Evolutionary conservation across 2,888 invertebrate genomes (phyloP).

Genomic region (Drosophila aldrichi): DNA sequence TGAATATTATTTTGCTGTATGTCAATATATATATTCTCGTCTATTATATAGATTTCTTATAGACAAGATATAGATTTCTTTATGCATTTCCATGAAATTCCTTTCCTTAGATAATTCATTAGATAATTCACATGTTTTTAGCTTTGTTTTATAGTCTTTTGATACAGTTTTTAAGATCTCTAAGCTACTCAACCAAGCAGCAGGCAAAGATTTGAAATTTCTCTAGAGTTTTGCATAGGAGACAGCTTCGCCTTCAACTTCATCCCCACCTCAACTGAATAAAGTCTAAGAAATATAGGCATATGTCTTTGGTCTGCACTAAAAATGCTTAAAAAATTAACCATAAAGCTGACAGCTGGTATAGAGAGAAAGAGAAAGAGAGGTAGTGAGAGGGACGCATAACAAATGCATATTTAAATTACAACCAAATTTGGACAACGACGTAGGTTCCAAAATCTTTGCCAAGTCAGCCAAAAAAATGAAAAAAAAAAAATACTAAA

Average conservation of each 20-base stretch:
- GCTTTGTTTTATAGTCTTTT: not conserved
- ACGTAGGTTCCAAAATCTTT: constrained; percentile 55
- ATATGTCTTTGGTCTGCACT: constrained; percentile 6
- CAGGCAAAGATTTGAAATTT: not conserved
- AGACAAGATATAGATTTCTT: not conserved
- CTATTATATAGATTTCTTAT: not conserved
- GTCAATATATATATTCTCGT: no score
- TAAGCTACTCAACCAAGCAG: not conserved
- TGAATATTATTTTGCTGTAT: no score
- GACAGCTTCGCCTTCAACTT: no score
- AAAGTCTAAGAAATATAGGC: constrained; percentile 8
- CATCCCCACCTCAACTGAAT: not conserved
- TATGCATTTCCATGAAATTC: not conserved
- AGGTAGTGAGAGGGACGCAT: constrained; percentile 19
- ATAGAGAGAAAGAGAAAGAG: not conserved
- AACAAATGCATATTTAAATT: constrained; percentile 70
- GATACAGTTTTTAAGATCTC: not conserved
- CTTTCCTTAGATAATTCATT: not conserved
- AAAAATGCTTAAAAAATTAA: constrained; percentile 10
- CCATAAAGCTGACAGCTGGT: constrained; percentile 26
- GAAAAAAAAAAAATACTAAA: not conserved
- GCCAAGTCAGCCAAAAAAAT: constrained; percentile 53
- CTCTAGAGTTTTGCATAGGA: not conserved
- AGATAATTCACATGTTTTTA: not conserved
- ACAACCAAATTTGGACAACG: constrained; percentile 57